Evolutionary conservation across 2,888 invertebrate genomes (phyloP), one percentile per base, ranked within the genome.

Genomic region (Heliconius aoede): DNA sequence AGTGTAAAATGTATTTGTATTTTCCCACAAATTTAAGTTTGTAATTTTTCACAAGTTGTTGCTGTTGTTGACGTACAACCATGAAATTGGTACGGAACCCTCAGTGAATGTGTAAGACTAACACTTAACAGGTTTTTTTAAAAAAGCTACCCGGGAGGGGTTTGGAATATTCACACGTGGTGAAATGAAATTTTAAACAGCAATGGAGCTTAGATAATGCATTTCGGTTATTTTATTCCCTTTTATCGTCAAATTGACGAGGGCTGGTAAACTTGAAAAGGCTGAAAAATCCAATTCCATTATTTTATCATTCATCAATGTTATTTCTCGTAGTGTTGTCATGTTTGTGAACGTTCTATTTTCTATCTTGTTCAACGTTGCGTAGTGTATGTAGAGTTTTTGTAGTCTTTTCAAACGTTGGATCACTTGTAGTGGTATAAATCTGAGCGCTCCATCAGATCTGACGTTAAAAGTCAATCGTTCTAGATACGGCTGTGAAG

Each of bases 151-250:
- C 30, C 32, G n/a, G n/a, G n/a, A n/a, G n/a, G n/a, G n/a, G n/a
- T n/a, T 64, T 64, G 9, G 13, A 40, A 68, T 64, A 55, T 61
- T 18, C 18, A 32, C n/a, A 15, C 28, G 60, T 69, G 74, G 72
- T 79, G 55, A 79, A 79, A 81, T 80, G 77, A 83, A 83, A 82
- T 80, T 73, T 77, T 81, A 83, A 83, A 83, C 80, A 79, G 80
- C 77, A 80, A 78, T 80, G 80, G 78, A 81, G 79, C 78, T 78
- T 80, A 80, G 82, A 80, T 78, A 81, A 76, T 96, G 96, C 85
- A 98, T 95, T 88, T 97, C 97, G 36, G 95, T 95, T 85, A 98
- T 96, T 87, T 96, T 95, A 92, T 98, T 98, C 84, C 97, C 96
- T 85, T 97, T 96, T 87, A 98, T 91, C 86, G 96, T 96, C 84